Base-by-base conservation (phyloP, 1,140 invertebrate genomes). In the Drosophila arizonae region DNA sequence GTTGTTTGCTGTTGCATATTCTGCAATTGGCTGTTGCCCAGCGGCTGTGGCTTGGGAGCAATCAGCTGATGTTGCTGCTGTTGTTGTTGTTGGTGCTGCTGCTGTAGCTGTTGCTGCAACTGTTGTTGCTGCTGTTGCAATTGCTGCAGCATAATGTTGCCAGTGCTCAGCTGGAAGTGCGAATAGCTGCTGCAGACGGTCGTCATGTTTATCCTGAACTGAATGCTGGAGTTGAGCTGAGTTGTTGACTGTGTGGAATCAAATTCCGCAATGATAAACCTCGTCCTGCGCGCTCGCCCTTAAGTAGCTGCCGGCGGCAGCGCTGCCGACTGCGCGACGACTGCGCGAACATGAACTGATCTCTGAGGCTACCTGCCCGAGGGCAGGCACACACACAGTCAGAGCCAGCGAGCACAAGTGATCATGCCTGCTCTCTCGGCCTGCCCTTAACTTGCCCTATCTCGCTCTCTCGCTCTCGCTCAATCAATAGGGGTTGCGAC, bases 241-340 rank as follows among this genome's bases (percentile, higher is more conserved):
- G 46, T 21, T 77, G 77, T 78, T 89, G 66, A 86, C 90, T 88
- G 86, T 79, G 58, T 79, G 90, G 82, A 90, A 91, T 91, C 90
- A 88, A 79, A 90, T 90, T 86, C 78, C 89, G 81, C 64, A 91
- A 91, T 92, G 90, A 91, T 91, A 87, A 78, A 81, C 76, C 79
- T 87, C 81, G 87, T 91, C 79, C 90, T 90, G 70, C 72, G 50
- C 66, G 48, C 52, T 61, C 46, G 51, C 63, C 78, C 76, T 92
- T 90, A 89, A 81, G 63, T 90, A 89, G 0, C 45, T 28, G 39
- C 15, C 60, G 11, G 56, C 11, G 46, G n/a, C 55, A 15, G 61
- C 15, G 43, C 28, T 33, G 33, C 43, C 50, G 56, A 51, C 61
- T 13, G 54, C 62, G 55, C 45, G 45, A 52, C 52, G 52, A 67